These are phyloP conservation scores for Anagyrus pseudococci DNA, from an alignment of 2,888 invertebrate genomes.

Conservation along the genomic window DNA sequence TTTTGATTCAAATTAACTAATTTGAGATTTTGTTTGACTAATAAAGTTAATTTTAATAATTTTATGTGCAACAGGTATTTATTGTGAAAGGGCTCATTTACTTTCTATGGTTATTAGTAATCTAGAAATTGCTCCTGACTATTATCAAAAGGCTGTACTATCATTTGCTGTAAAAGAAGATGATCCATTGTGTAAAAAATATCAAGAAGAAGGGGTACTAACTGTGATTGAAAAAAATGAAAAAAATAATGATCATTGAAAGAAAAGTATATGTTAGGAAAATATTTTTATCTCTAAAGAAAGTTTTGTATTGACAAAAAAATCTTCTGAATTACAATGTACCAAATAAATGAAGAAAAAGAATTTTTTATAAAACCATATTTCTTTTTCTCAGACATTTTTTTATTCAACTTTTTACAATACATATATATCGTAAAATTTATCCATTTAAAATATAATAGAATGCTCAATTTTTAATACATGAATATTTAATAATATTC, in stretches of 20 bases:
- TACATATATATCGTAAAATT: slow-evolving; percentile 31
- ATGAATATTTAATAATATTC: slow-evolving; percentile 4
- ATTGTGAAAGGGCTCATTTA: slow-evolving; percentile 86
- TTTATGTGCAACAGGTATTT: slow-evolving; percentile 75
- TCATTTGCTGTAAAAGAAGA: slow-evolving; percentile 82
- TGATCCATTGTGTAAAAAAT: slow-evolving; percentile 74
- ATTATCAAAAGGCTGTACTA: slow-evolving; percentile 83
- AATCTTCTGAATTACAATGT: slow-evolving; percentile 33
- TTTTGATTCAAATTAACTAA: neutral
- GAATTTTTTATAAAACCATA: slow-evolving; percentile 31
- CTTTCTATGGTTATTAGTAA: slow-evolving; percentile 90
- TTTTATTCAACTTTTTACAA: slow-evolving; percentile 35
- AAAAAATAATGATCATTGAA: slow-evolving; percentile 30
- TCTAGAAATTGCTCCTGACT: slow-evolving; percentile 80
- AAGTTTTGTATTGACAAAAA: slow-evolving; percentile 36
- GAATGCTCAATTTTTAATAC: slow-evolving; percentile 24
- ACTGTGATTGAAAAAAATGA: slow-evolving; percentile 31
- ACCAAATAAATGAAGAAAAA: slow-evolving; percentile 38
- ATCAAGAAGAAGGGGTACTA: slow-evolving; percentile 67
- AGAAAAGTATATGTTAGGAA: slow-evolving; percentile 30
- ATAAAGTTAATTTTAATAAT: neutral
- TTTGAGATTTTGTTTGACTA: neutral
- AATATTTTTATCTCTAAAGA: slow-evolving; percentile 38
- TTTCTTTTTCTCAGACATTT: slow-evolving; percentile 30
- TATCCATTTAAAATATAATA: slow-evolving; percentile 33